A percentile compares a stretch with the other conserved stretches of the same genome.
Evolutionary conservation across 1,140 invertebrate species (phyloP).

Genomic region (Cylas formicarius): DNA sequence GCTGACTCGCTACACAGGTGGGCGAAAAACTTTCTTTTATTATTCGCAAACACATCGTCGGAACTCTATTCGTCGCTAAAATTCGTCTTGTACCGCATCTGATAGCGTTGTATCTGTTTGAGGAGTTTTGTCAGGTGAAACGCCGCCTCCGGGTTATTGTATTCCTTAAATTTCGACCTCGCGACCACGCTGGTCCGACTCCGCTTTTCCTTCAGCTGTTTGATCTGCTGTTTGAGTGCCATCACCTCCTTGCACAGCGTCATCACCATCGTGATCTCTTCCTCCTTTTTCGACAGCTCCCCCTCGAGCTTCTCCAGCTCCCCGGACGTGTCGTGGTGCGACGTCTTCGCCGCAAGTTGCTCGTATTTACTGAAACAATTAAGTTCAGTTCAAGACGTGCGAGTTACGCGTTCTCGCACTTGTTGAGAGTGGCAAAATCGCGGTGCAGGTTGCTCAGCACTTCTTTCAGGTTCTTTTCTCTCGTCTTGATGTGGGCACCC

Average conservation of each 20-base stretch:
- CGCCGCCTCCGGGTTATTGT: constrained; percentile 31
- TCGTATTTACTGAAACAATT: constrained; percentile 44
- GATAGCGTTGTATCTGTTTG: constrained; percentile 37
- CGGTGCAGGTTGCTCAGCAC: constrained; percentile 44
- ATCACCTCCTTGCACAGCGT: constrained; percentile 47
- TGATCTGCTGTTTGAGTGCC: constrained; percentile 45
- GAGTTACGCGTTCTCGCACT: constrained; percentile 27
- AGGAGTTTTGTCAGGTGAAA: constrained; percentile 37
- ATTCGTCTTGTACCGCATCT: constrained; percentile 28
- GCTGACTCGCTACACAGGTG: too few relatives aligned
- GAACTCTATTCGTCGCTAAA: constrained; percentile 21
- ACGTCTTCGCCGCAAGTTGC: constrained; percentile 38
- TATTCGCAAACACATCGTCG: too few relatives aligned
- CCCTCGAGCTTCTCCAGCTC: constrained; percentile 42
- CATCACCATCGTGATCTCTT: constrained; percentile 47
- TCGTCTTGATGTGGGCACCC: constrained; percentile 22
- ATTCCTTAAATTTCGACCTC: constrained; percentile 23
- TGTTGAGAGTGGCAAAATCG: constrained; percentile 43
- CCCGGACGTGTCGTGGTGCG: constrained; percentile 30
- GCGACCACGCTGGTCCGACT: constrained; percentile 22
- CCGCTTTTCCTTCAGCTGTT: constrained; percentile 37
- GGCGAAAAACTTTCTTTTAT: too few relatives aligned
- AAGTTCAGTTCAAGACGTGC: not conserved
- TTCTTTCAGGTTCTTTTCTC: constrained; percentile 37
- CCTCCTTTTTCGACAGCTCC: constrained; percentile 44